These are phyloP conservation scores for Colletes collaris DNA, from an alignment of 2,888 invertebrate species.

Conservation along the genomic window DNA sequence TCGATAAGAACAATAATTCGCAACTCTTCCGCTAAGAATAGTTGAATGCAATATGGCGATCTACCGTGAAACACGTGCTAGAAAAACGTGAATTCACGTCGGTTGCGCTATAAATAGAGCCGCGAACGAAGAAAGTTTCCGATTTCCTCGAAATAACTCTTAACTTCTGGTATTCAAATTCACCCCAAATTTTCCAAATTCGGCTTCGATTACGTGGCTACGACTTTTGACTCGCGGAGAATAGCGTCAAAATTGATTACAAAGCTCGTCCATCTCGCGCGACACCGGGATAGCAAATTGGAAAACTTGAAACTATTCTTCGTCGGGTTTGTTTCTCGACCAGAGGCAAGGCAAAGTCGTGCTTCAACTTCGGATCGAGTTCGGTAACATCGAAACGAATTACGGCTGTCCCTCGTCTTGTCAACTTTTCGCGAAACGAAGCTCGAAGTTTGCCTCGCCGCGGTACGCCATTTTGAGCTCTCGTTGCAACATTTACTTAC, in stretches of 20 bases:
- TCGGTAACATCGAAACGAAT: not conserved
- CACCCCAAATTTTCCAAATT: not conserved
- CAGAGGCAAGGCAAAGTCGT: constrained; percentile 23
- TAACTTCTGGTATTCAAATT: not conserved
- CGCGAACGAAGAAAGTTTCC: constrained; percentile 27
- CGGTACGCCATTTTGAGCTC: constrained; percentile 23
- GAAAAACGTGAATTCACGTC: constrained; percentile 8
- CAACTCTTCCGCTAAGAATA: not conserved
- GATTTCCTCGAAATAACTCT: not conserved
- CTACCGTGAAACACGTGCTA: not conserved
- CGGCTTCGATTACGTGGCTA: not conserved
- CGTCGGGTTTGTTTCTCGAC: not conserved
- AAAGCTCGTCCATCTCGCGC: not conserved
- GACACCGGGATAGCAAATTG: not conserved
- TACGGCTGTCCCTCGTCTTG: too few relatives aligned
- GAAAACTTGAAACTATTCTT: constrained; percentile 41
- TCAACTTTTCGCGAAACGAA: constrained; percentile 1
- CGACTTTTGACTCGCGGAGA: not conserved
- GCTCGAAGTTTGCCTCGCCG: constrained; percentile 26
- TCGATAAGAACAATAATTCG: constrained; percentile 21
- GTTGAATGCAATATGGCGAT: not conserved
- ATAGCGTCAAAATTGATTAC: constrained; percentile 12
- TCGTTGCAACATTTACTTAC: constrained; percentile 43
- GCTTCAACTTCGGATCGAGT: not conserved
- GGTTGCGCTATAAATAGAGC: constrained; percentile 1